Conservation (phyloP, 2,113 vertebrate genomes). For the Eulemur macaco region DNA sequence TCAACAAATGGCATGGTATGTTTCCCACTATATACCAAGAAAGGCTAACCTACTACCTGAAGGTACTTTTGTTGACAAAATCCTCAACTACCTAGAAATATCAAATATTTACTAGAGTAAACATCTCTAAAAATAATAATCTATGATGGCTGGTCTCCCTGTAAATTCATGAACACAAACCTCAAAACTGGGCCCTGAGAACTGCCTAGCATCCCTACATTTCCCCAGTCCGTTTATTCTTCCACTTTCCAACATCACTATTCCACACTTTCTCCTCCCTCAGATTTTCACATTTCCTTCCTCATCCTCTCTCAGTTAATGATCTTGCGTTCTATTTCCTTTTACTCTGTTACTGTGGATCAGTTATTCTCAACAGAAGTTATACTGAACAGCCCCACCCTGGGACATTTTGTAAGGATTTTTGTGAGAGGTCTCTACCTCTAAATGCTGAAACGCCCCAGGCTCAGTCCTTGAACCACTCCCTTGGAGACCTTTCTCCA, state of each 20-base stretch:
- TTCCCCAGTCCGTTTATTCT: background rate
- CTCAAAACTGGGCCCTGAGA: background rate
- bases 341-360: background rate
- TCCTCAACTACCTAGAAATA: constrained; percentile 3
- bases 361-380: background rate
- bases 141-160: background rate
- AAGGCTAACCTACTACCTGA: background rate
- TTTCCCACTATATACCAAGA: background rate
- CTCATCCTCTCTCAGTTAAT: background rate
- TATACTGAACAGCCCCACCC: background rate
- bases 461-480: background rate
- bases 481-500: background rate
- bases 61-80: constrained; percentile 7
- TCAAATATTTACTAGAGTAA: constrained; percentile 22
- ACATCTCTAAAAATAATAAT: background rate
- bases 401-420: background rate
- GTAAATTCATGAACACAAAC: background rate
- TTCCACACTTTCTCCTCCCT: background rate
- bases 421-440: background rate
- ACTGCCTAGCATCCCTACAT: background rate
- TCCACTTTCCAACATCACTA: background rate
- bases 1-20: background rate
- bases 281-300: background rate
- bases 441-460: background rate
- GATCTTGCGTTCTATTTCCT: background rate